A percentile compares a stretch with the other conserved stretches of the same genome.
phyloP scores from a whole-genome alignment of 2,797 vertebrate genomes.

The Mus caroli region DNA sequence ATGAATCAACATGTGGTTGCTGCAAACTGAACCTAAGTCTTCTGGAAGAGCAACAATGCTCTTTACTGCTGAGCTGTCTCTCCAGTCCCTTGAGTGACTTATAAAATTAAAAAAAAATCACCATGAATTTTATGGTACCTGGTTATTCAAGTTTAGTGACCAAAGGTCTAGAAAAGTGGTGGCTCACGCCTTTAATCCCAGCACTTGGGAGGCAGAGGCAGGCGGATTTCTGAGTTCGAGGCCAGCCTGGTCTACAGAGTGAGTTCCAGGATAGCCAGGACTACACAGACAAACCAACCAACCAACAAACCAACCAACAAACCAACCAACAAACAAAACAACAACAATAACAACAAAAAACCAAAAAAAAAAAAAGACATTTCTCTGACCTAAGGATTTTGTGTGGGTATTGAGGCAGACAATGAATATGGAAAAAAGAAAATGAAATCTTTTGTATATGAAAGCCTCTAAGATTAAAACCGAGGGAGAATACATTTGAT shows the following conservation, averaged over 20 bases:
- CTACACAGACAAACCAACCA: no score
- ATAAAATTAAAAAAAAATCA: background rate
- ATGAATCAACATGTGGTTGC: no score
- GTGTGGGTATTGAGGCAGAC: background rate
- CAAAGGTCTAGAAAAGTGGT: background rate
- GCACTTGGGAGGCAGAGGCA: no score
- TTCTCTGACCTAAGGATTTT: background rate
- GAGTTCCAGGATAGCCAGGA: no score
- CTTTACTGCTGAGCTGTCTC: background rate
- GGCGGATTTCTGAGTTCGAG: no score
- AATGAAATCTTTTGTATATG: background rate
- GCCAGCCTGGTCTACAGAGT: no score
- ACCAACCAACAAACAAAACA: no score
- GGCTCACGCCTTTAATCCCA: no score
- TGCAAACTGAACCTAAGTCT: background rate
- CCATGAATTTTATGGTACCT: background rate
- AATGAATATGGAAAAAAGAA: background rate
- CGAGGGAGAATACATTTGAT: background rate
- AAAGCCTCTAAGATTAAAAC: slow-evolving; percentile 39
- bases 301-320: no score
- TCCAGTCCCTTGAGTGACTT: background rate
- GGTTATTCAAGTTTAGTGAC: slow-evolving; percentile 17
- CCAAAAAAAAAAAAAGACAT: background rate
- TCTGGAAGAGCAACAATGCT: background rate
- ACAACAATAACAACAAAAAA: no score